A percentile compares a stretch with the other conserved stretches of the same genome.
These are phyloP conservation scores for Rhingia rostrata DNA, from an alignment of 2,888 invertebrate species.

Conservation along the genomic window DNA sequence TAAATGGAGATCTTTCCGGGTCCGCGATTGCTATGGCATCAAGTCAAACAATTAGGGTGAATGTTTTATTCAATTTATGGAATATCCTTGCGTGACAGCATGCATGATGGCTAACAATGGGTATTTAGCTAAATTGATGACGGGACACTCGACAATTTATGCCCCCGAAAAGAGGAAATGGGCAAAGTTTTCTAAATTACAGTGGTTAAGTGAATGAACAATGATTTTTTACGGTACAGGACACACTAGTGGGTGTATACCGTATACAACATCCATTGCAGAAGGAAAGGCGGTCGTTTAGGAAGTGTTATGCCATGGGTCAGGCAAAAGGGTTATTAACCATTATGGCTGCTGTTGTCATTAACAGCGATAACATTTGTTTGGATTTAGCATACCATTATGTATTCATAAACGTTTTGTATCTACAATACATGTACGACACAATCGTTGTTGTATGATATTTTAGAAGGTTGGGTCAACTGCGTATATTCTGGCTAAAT, in stretches of 20 bases:
- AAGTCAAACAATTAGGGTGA: not conserved
- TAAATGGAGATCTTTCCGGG: not conserved
- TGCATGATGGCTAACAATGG: conserved; percentile 23
- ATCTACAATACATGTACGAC: too few relatives aligned
- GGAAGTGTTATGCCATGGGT: conserved; percentile 4
- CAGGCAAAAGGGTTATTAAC: conserved; percentile 25
- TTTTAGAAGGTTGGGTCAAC: too few relatives aligned
- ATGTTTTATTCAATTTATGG: not conserved
- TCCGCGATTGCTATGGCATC: too few relatives aligned
- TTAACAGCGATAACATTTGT: not conserved
- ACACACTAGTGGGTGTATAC: not conserved
- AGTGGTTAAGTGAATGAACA: not conserved
- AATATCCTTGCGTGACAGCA: conserved; percentile 24
- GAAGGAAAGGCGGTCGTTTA: not conserved
- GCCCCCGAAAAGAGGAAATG: not conserved
- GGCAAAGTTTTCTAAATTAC: not conserved
- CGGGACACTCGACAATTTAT: conserved; percentile 15
- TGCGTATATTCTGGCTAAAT: too few relatives aligned
- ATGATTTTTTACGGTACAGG: not conserved
- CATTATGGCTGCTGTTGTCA: not conserved
- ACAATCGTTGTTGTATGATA: too few relatives aligned
- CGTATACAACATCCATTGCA: not conserved
- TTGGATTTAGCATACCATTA: not conserved
- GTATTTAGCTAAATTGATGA: conserved; percentile 21
- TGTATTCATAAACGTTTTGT: not conserved